A percentile compares a stretch with the other conserved stretches of the same genome.
phyloP scores from a whole-genome alignment of 1,140 invertebrate genomes.

The Holotrichia oblita region DNA sequence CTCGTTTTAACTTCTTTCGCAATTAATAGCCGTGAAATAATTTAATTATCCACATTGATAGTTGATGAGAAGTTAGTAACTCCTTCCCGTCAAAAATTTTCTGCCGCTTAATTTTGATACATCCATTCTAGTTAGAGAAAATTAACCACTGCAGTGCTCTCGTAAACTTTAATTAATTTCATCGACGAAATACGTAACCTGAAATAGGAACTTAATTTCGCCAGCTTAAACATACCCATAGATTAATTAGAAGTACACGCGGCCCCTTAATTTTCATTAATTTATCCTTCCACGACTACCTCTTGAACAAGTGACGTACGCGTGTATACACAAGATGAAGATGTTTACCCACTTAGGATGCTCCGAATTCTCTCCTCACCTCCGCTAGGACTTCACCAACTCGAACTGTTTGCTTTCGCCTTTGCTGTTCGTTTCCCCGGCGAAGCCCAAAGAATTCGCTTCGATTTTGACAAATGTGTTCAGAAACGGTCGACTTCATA shows the following conservation, averaged over 20 bases:
- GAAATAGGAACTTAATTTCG: neutral
- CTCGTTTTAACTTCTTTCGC: too few relatives aligned
- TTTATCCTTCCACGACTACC: neutral
- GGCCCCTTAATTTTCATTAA: neutral
- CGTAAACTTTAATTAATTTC: too few relatives aligned
- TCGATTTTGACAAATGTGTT: slow-evolving; percentile 25
- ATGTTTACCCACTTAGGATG: slow-evolving; percentile 7
- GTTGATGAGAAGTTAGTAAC: too few relatives aligned
- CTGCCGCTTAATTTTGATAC: too few relatives aligned
- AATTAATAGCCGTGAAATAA: too few relatives aligned
- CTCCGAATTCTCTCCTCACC: neutral
- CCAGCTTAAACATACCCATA: neutral
- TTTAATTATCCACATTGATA: too few relatives aligned
- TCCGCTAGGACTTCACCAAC: neutral
- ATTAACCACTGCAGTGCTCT: too few relatives aligned
- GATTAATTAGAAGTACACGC: neutral
- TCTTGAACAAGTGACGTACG: neutral
- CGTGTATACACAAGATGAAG: neutral
- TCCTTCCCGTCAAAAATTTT: too few relatives aligned
- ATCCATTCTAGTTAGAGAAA: too few relatives aligned
- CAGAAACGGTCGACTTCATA: slow-evolving; percentile 5
- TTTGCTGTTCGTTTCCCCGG: neutral
- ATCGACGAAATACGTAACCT: too few relatives aligned
- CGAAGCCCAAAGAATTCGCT: neutral
- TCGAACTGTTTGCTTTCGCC: neutral